Base-by-base conservation (phyloP, 1,140 invertebrate species). In the Lasioglossum albipes region DNA sequence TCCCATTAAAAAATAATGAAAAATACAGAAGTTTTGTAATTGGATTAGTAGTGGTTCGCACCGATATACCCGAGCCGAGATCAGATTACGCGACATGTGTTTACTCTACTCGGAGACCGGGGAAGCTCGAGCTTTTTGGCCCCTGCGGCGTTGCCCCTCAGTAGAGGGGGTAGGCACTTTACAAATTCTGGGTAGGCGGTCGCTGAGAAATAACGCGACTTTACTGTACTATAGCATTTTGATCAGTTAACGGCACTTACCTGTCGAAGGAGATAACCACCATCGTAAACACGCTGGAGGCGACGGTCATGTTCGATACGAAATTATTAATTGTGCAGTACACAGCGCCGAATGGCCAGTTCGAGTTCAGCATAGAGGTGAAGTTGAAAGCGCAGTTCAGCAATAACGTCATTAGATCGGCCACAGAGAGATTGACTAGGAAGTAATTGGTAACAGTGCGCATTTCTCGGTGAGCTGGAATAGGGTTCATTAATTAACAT, bases 301-400 rank as follows among this genome's bases (percentile, higher is more conserved):
- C 57, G 57, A 59, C 57, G 7, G 57, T 59, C 57, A 59, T 2
- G 57, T 59, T 7, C 20, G 57, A 20, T 10, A 59, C 20, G 2
- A 59, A 59, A 59, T 59, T 59, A n/a, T 59, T n/a, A 59, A 59
- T 59, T n/a, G 57, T 59, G 57, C 57, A 59, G n/a, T 59, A 59
- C 5, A 59, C 6, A 7, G n/a, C 20, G 57, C 57, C 57, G 57
- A 59, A 59, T 7, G 57, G 57, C 57, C 57, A 59, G n/a, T n/a
- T n/a, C 4, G 57, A n/a, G 57, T 59, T n/a, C 57, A 59, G 57
- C 57, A 59, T 6, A 20, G n/a, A n/a, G 20, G n/a, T 59, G 20
- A 59, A 59, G 57, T 59, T 59, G 20, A 59, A 59, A 20, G 57
- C 57, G 57, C 57, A 59, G 57, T 59, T 59, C 57, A 59, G 57